These are phyloP conservation scores for Branchellion lobata DNA, from an alignment of 2,888 invertebrate genomes.

Conservation along the genomic window DNA sequence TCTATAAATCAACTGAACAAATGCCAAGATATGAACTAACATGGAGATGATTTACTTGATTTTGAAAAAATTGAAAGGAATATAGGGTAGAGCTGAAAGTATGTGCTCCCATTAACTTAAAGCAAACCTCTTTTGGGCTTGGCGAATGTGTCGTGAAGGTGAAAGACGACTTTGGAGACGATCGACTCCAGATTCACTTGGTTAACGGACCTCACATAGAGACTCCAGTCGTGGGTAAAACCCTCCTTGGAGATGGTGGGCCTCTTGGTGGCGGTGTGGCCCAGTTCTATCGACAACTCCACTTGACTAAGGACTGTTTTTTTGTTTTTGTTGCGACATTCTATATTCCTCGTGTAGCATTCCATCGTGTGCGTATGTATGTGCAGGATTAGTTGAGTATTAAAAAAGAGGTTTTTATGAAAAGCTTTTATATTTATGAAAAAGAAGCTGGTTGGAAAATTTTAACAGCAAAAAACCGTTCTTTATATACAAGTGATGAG, in stretches of 20 bases:
- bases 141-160: conserved; percentile 85
- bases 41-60: neutral
- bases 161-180: conserved; percentile 83
- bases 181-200: conserved; percentile 61
- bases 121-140: conserved; percentile 89
- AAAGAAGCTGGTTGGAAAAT: too few relatives aligned
- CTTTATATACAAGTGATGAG: neutral
- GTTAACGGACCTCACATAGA: conserved; percentile 85
- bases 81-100: too few relatives aligned
- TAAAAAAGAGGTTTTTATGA: too few relatives aligned
- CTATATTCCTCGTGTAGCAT: neutral
- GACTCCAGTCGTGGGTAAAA: conserved; percentile 95
- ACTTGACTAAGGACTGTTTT: neutral
- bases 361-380: too few relatives aligned
- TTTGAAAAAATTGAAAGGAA: neutral
- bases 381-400: too few relatives aligned
- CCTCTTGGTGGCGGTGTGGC: conserved; percentile 81
- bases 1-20: too few relatives aligned
- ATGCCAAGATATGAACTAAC: too few relatives aligned
- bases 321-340: neutral
- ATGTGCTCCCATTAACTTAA: too few relatives aligned
- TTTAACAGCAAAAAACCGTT: neutral
- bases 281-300: conserved; percentile 72
- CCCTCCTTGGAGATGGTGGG: conserved; percentile 81
- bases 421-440: too few relatives aligned